Evolutionary conservation across 2,113 vertebrate species (phyloP).

Genomic region (Acanthochromis polyacanthus): DNA sequence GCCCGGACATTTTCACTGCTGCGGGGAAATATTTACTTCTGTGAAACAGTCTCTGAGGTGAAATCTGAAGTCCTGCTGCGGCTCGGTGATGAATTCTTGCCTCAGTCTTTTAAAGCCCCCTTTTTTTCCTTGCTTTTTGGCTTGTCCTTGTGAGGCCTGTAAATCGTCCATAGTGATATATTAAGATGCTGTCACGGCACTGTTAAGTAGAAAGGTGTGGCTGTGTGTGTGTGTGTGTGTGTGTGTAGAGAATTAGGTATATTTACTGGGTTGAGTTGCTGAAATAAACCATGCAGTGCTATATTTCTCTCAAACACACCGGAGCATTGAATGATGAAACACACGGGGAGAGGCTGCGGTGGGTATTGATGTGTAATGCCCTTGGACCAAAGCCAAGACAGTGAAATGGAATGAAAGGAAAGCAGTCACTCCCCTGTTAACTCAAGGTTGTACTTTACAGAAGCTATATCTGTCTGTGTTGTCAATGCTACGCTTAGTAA

Average conservation of each 20-base stretch:
- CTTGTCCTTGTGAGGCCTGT: constrained; percentile 62
- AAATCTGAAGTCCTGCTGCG: constrained; percentile 42
- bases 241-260: constrained; percentile 62
- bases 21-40: constrained; percentile 48
- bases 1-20: constrained; percentile 34
- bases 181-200: constrained; percentile 50
- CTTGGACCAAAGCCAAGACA: constrained; percentile 69
- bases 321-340: constrained; percentile 69
- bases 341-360: constrained; percentile 49
- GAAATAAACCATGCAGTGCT: constrained; percentile 71
- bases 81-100: constrained; percentile 53
- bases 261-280: constrained; percentile 75
- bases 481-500: constrained; percentile 46
- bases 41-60: constrained; percentile 36
- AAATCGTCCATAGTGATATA: constrained; percentile 65
- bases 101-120: constrained; percentile 40
- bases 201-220: constrained; percentile 61
- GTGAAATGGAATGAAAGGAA: constrained; percentile 73
- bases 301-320: constrained; percentile 74
- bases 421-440: constrained; percentile 66
- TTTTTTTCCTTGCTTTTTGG: constrained; percentile 49
- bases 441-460: constrained; percentile 79
- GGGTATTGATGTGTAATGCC: constrained; percentile 75
- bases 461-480: constrained; percentile 60
- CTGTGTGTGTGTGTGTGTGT: constrained; percentile 31